Evolutionary conservation across 2,888 invertebrate species (phyloP).

Genomic region (Sturmia bella): DNA sequence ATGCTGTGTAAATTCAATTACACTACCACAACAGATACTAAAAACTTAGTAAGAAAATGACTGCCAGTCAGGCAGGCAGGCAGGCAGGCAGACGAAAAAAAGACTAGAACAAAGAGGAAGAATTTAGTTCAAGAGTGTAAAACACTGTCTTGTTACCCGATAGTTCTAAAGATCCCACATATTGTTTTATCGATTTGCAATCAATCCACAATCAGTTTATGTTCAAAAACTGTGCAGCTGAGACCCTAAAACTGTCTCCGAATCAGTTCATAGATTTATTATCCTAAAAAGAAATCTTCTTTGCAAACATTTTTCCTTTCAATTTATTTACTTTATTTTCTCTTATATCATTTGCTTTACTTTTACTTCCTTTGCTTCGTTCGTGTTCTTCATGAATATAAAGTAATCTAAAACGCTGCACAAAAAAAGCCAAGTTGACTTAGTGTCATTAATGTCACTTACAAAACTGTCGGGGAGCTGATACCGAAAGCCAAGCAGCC

Average conservation of each 20-base stretch:
- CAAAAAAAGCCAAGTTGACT: neutral
- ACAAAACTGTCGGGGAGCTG: neutral
- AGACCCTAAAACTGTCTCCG: too few relatives aligned
- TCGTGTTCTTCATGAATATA: too few relatives aligned
- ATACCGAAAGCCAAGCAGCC: neutral
- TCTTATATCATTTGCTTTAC: too few relatives aligned
- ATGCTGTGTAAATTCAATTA: slow-evolving; percentile 68
- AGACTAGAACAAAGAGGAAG: neutral
- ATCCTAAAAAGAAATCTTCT: too few relatives aligned
- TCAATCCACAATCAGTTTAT: too few relatives aligned
- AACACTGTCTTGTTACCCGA: neutral
- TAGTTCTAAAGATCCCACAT: neutral
- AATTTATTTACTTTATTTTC: too few relatives aligned
- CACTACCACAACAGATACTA: slow-evolving; percentile 61
- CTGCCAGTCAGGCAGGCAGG: slow-evolving; percentile 43
- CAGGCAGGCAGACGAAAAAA: slow-evolving; percentile 6
- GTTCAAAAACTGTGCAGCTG: too few relatives aligned
- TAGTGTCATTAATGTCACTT: neutral
- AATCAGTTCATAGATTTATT: too few relatives aligned
- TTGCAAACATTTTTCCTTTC: too few relatives aligned
- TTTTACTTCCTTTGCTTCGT: too few relatives aligned
- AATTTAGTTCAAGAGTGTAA: neutral
- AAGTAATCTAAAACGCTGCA: neutral
- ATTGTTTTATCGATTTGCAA: too few relatives aligned
- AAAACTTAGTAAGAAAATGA: slow-evolving; percentile 44